Evolutionary conservation across 1,140 invertebrate genomes (phyloP), one percentile per base, ranked within the genome.

Genomic region (Wasmannia auropunctata): DNA sequence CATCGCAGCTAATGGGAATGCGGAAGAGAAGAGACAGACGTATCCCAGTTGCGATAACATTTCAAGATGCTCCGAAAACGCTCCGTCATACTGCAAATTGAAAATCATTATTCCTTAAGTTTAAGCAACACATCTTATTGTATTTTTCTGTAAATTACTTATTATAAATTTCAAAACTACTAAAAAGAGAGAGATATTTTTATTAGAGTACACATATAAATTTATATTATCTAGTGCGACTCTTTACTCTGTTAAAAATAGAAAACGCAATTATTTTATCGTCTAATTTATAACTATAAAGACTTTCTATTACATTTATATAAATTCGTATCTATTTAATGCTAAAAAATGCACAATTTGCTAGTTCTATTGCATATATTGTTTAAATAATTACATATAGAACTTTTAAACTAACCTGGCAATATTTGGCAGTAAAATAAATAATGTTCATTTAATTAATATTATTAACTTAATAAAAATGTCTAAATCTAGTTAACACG

Each of bases 21-120:
- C 98, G 19, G 98, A 98, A 0, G 99, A 99, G 94, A 99, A 99
- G 11, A 99, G 96, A 81, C 99, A 98, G 40, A 99, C 98, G 95
- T 99, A 99, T 51, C 99, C 98, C 93, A 99, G 97, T 93, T 99
- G 99, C 19, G 99, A 99, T 75, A 99, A 97, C 98, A 99, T 99
- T 95, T 99, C 99, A 86, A 99, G 95, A 93, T 99, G 99, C 94
- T 99, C 99, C 25, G 99, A 98, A 95, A 99, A 99, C 0, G 99
- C 99, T 54, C 98, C 98, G 88, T 98, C 97, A 93, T 97, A 98
- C 97, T 99, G 96, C 37, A 31, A 91, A 86, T 65, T 56, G 8
- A 51, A 77, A 86, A 77, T 11, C 0, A 70, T 67, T 60, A 10
- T 46, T 22, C 1, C n/a, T 76, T 83, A 72, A 58, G 11, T 2